Percentiles rank a stretch among this genome's conserved stretches.
These are phyloP conservation scores for Psephotus haematonotus DNA, from an alignment of 2,113 vertebrate species.

Conservation along the genomic window DNA sequence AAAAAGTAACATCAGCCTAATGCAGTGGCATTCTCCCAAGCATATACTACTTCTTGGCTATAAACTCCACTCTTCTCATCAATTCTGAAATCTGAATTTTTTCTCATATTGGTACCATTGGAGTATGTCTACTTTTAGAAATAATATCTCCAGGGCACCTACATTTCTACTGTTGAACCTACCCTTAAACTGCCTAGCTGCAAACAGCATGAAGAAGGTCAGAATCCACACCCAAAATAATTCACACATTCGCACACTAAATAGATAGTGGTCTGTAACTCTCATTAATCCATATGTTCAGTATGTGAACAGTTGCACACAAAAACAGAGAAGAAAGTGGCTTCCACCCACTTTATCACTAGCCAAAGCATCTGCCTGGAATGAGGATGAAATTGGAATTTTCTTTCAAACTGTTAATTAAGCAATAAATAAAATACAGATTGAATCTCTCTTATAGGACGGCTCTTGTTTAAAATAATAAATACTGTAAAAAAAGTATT, in stretches of 20 bases:
- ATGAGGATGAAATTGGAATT: neutral
- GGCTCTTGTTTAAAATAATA: neutral
- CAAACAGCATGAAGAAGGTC: neutral
- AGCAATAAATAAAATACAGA: neutral
- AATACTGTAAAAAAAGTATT: neutral
- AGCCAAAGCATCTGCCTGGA: neutral
- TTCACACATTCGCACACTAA: neutral
- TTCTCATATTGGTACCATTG: neutral
- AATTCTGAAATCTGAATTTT: neutral
- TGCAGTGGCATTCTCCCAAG: neutral
- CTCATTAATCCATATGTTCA: neutral
- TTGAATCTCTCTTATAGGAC: neutral
- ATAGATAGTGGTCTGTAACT: neutral
- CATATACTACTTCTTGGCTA: neutral
- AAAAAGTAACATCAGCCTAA: neutral
- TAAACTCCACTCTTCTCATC: neutral
- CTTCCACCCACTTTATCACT: neutral
- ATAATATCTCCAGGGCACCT: neutral
- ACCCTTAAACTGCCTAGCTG: neutral
- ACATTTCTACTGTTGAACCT: neutral
- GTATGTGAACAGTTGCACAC: fast-evolving
- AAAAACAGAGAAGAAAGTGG: neutral
- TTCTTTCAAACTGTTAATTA: neutral
- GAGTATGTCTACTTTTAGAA: neutral
- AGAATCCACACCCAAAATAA: neutral